Evolutionary conservation across 2,888 invertebrate genomes (phyloP).

Genomic region (Shargacucullia verbasci): DNA sequence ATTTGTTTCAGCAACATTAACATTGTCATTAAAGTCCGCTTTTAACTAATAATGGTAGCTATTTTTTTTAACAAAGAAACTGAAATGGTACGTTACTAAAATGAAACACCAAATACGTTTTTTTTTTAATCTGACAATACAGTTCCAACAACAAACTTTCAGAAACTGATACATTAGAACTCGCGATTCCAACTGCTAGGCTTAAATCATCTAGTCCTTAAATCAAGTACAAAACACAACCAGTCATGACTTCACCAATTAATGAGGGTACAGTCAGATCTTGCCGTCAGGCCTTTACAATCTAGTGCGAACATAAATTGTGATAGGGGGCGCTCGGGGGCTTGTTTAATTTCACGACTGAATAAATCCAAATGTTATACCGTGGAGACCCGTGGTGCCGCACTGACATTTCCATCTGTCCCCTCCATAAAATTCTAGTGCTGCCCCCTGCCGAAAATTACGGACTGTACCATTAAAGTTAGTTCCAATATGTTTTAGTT

Average conservation of each 20-base stretch:
- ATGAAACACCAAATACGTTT: too few species aligned
- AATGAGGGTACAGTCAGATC: constrained; percentile 78
- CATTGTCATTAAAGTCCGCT: too few species aligned
- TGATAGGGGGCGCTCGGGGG: constrained; percentile 82
- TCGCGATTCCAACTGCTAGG: constrained; percentile 37
- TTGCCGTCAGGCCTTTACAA: constrained; percentile 78
- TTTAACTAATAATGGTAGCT: too few species aligned
- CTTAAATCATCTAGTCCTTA: constrained; percentile 52
- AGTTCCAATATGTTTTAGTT: constrained; percentile 23
- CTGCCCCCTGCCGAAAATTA: constrained; percentile 61
- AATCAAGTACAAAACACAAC: constrained; percentile 70
- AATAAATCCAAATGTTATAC: constrained; percentile 87
- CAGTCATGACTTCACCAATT: constrained; percentile 74
- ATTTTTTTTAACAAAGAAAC: too few species aligned
- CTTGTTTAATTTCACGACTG: constrained; percentile 88
- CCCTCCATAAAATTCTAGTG: constrained; percentile 77
- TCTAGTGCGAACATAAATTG: constrained; percentile 87
- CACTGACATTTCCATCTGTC: constrained; percentile 74
- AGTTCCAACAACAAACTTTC: neutral
- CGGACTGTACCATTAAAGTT: constrained; percentile 35
- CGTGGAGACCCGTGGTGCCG: constrained; percentile 65
- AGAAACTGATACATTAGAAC: constrained; percentile 17
- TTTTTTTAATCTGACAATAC: too few species aligned
- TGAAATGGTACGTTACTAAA: too few species aligned
- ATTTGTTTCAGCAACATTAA: too few species aligned